Evolutionary conservation across 2,888 invertebrate genomes (phyloP).

Genomic region (Drosophila imparisetae): DNA sequence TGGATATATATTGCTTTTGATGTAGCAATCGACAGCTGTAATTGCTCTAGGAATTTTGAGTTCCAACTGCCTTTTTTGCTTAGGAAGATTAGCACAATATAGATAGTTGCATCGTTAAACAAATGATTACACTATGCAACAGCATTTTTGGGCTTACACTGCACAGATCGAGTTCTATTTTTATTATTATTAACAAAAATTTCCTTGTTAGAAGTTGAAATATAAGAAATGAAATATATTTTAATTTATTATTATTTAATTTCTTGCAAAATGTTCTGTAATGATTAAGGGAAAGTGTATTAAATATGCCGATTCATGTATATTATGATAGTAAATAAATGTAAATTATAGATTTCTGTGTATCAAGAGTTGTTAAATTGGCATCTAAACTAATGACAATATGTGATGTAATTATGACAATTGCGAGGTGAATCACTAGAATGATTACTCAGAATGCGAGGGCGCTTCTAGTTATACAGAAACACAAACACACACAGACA

Average conservation of each 20-base stretch:
- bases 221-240: neutral
- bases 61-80: neutral
- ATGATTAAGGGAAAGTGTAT: neutral
- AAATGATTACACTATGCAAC: neutral
- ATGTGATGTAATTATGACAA: constrained; percentile 19
- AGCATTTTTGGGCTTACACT: neutral
- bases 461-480: constrained; percentile 12
- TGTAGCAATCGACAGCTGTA: no score
- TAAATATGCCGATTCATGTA: neutral
- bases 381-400: constrained; percentile 1
- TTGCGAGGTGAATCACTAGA: constrained; percentile 35
- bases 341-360: neutral
- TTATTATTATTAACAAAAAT: neutral
- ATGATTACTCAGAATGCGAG: constrained; percentile 23
- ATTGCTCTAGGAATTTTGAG: constrained; percentile 1
- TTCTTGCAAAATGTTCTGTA: neutral
- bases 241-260: neutral
- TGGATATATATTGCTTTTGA: neutral
- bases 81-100: neutral
- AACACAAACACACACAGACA: neutral
- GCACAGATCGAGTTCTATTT: neutral
- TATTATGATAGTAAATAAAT: neutral
- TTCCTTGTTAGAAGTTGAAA: neutral
- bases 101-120: neutral
- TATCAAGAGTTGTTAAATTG: neutral